Conservation (phyloP, 1,140 invertebrate species). For the Macrostomum lignano region DNA sequence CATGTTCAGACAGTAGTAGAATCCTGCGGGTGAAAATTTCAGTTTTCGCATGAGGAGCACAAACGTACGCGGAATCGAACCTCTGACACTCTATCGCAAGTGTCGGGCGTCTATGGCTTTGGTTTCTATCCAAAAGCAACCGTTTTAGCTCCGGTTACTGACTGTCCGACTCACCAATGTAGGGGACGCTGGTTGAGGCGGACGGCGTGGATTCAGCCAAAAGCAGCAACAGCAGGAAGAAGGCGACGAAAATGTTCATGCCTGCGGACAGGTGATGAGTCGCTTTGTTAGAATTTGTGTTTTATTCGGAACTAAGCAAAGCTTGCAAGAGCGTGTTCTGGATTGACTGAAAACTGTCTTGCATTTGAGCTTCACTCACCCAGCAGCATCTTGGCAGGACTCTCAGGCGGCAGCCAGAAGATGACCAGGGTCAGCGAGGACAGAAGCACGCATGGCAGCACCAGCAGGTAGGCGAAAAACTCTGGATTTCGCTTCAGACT, state of each 20-base stretch:
- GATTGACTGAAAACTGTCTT: too few species aligned
- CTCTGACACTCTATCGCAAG: too few species aligned
- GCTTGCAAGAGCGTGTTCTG: too few species aligned
- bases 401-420: slow-evolving; percentile 11
- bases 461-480: slow-evolving; percentile 10
- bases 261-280: slow-evolving; percentile 14
- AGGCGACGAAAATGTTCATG: slow-evolving; percentile 27
- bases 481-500: slow-evolving; percentile 8
- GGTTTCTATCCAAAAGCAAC: too few species aligned
- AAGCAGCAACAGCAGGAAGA: slow-evolving; percentile 17
- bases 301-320: too few species aligned
- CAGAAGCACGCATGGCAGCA: slow-evolving; percentile 10
- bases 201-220: slow-evolving; percentile 14
- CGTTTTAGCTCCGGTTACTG: background rate
- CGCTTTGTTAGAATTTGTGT: too few species aligned
- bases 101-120: too few species aligned
- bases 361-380: slow-evolving; percentile 7
- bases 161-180: slow-evolving; percentile 2
- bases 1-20: slow-evolving; percentile 13
- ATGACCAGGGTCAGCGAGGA: slow-evolving; percentile 10
- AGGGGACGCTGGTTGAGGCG: slow-evolving; percentile 2
- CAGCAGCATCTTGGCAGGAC: slow-evolving; percentile 10
- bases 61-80: too few species aligned
- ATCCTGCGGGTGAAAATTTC: slow-evolving; percentile 9
- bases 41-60: too few species aligned